Evolutionary conservation across 2,797 vertebrate species (phyloP).

Genomic region (Oryzias sinensis): DNA sequence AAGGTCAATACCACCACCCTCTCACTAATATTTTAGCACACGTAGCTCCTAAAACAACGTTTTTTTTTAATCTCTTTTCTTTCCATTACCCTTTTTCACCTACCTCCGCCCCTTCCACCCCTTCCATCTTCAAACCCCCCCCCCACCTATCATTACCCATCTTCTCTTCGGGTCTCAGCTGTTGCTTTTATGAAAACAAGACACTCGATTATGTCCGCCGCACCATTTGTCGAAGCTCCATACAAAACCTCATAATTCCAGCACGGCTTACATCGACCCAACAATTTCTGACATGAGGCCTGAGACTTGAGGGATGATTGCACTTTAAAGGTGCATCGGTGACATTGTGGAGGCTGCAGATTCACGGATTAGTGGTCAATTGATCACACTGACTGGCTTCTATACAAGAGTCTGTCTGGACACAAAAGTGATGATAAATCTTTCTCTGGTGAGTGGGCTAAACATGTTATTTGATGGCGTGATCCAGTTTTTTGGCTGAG

Average conservation of each 20-base stretch:
- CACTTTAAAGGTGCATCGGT: constrained; percentile 35
- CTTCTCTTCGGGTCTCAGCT: constrained; percentile 62
- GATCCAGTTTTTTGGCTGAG: constrained; percentile 42
- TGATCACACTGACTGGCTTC: constrained; percentile 60
- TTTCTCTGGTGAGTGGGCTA: constrained; percentile 52
- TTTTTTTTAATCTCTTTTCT: too few relatives aligned
- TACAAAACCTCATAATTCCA: constrained; percentile 58
- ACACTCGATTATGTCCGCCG: constrained; percentile 63
- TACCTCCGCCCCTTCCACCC: background rate
- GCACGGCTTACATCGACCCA: constrained; percentile 45
- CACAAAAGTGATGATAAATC: constrained; percentile 54
- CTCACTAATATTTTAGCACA: too few relatives aligned
- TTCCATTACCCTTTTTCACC: background rate
- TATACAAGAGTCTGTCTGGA: constrained; percentile 51
- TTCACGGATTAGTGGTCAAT: constrained; percentile 52
- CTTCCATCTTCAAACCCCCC: background rate
- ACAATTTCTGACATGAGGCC: constrained; percentile 59
- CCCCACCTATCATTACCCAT: background rate
- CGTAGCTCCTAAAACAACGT: too few relatives aligned
- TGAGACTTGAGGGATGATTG: constrained; percentile 49
- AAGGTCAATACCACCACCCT: too few relatives aligned
- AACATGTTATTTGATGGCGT: constrained; percentile 66
- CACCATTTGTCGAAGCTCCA: constrained; percentile 44
- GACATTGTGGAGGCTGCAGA: constrained; percentile 10
- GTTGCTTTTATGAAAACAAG: constrained; percentile 73